Evolutionary conservation across 2,113 vertebrate genomes (phyloP), one percentile per base, ranked within the genome.

Genomic region (Centropristis striata): DNA sequence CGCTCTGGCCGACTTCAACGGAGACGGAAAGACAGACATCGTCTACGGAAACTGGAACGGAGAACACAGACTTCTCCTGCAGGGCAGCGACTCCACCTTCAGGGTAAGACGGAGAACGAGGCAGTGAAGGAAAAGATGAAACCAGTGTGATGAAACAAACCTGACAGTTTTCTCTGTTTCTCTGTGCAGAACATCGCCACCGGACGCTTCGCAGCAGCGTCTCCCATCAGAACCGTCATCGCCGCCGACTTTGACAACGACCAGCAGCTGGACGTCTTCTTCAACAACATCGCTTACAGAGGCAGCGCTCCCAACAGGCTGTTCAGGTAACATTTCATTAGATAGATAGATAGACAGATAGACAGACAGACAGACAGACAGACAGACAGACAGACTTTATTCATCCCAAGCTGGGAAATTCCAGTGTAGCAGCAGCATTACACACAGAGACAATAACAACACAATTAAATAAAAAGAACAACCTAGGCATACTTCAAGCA

Each of bases 31-130:
- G 79, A 97, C 97, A 4, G 97, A 99, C 80, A 96, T 99, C 0
- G 96, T 98, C 66, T 98, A 99, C 0, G 97, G 98, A 60, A 99
- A 99, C 93, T 99, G 97, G 98, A 98, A 97, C 0, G 97, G 97
- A 21, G 97, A 96, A 0, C 97, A 98, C 85, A 95, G 97, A 83
- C 97, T 99, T 20, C 98, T 94, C 68, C 94, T 99, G 88, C 98
- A 99, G 93, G 95, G 93, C 0, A 92, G 93, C 20, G 92, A 95
- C 1, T 71, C 94, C 74, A 96, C 88, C 20, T 99, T 99, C 78
- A 92, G 93, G 95, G 98, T 98, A 92, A 96, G 20, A 49, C 51
- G 5, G 12, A 14, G 14, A 46, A n/a, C 9, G 9, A 4, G 15
- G 49, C 8, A 3, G 28, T 14, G 15, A 20, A 0, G 0, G 20